Conservation (phyloP, 2,888 invertebrate genomes). For the Brenthis daphne region DNA sequence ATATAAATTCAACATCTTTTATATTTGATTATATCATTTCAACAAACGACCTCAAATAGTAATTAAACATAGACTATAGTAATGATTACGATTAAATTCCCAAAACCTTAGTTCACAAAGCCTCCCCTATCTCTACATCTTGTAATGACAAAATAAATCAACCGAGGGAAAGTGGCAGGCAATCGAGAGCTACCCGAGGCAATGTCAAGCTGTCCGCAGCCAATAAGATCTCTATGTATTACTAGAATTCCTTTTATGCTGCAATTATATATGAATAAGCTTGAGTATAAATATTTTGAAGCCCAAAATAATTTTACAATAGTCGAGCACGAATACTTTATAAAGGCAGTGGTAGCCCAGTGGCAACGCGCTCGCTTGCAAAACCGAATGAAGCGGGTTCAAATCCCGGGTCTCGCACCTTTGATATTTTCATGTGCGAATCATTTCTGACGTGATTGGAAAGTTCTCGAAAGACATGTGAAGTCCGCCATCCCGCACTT, state of each 20-base stretch:
- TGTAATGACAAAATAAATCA: constrained; percentile 31
- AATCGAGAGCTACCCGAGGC: constrained; percentile 25
- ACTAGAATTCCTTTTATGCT: constrained; percentile 16
- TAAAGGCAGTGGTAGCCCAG: too few species aligned
- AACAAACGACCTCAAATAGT: background rate
- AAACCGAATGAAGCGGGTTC: too few species aligned
- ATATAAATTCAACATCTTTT: background rate
- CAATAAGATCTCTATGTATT: constrained; percentile 25
- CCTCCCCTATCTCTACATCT: constrained; percentile 21
- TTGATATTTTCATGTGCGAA: too few species aligned
- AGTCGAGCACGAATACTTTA: too few species aligned
- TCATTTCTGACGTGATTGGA: too few species aligned
- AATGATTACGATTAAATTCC: constrained; percentile 12
- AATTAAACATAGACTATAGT: background rate
- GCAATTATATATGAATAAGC: constrained; percentile 4
- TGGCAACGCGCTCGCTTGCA: too few species aligned
- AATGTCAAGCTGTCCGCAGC: constrained; percentile 27
- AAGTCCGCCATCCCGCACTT: too few species aligned
- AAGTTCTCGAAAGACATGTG: too few species aligned
- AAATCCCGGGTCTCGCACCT: too few species aligned
- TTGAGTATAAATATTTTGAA: background rate
- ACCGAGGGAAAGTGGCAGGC: constrained; percentile 27
- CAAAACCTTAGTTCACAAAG: constrained; percentile 16
- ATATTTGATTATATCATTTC: background rate
- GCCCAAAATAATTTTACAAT: background rate